Base-by-base conservation (phyloP, 1,140 invertebrate genomes). In the Anthonomus grandis region DNA sequence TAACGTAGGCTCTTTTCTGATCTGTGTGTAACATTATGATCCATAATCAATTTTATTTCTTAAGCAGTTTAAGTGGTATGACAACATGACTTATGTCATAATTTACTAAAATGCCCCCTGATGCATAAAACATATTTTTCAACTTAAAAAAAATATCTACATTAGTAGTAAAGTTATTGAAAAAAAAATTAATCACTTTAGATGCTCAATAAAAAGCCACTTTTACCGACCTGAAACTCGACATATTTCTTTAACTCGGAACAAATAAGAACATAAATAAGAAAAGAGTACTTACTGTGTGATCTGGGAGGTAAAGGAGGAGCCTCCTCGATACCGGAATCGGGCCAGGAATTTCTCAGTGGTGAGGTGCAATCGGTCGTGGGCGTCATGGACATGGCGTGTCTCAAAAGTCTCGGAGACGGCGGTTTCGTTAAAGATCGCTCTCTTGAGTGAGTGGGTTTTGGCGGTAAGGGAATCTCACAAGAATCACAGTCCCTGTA, bases 251-350 rank as follows among this genome's bases (percentile, higher is more conserved):
- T n/a, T n/a, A n/a, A n/a, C n/a, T n/a, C n/a, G n/a, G n/a, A n/a
- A n/a, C n/a, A n/a, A n/a, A n/a, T n/a, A n/a, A n/a, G n/a, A n/a
- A n/a, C n/a, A n/a, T n/a, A n/a, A n/a, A n/a, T n/a, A n/a, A n/a
- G n/a, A n/a, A n/a, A n/a, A n/a, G n/a, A 1, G 5, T 25, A 76
- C 77, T 73, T 74, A 81, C 79, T 80, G 65, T 78, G 79, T 48
- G 81, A 80, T 67, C 83, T 71, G 0, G 82, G 82, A 21, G 82
- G 82, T 49, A 84, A 63, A 0, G 82, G 82, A 3, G 83, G 81
- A 0, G 82, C 81, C 56, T 80, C 78, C 2, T 57, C 59, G n/a
- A 57, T 67, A 4, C 75, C 73, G 38, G 75, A 72, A 59, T 83
- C 81, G 24, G 80, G 78, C 82, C 82, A 83, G 0, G 81, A 82